Base-by-base conservation (phyloP, 2,113 vertebrate species). In the Colinus virginianus region DNA sequence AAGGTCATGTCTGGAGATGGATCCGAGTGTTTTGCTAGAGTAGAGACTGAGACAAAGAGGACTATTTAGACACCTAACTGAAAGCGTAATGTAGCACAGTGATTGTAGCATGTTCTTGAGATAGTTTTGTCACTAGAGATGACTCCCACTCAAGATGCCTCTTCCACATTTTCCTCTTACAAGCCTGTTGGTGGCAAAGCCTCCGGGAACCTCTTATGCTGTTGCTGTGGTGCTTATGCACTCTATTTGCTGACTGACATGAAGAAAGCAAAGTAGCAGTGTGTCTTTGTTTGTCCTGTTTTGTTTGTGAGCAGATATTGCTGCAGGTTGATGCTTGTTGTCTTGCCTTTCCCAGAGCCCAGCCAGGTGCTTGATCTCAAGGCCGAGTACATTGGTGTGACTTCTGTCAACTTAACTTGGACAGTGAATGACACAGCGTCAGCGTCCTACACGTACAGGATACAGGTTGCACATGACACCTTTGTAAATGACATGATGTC, bases 401-500 rank as follows among this genome's bases (percentile, higher is more conserved):
- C 63, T 56, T 79, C 62, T 42, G 87, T 95, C 91, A 58, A 1
- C 22, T 49, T 92, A 15, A 55, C 10, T 0, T 93, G 96, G 96
- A 3, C 2, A 3, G 36, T 45, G 32, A 40, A 2, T 0, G 13
- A 55, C 12, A 1, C 6, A 11, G 20, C 55, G 55, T 12, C 77
- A 36, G 16, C 2, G 15, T 5, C 42, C n/a, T 91, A 88, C 51
- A 25, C 1, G 0, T 91, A 63, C 7, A 49, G 5, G 16, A 84
- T 85, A 85, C 13, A 40, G 38, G 3, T 9, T 45, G 40, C 5
- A 6, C 14, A 2, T 15, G 56, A 3, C 0, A 2, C 26, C 19
- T 1, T 2, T 13, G 1, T 2, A 13, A 2, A 1, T 18, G 76
- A 56, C 12, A 3, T 13, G 49, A 51, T 2, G 0, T 84, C 13